These are phyloP conservation scores for Neodiprion virginianus DNA, from an alignment of 1,140 invertebrate genomes.

Conservation along the genomic window DNA sequence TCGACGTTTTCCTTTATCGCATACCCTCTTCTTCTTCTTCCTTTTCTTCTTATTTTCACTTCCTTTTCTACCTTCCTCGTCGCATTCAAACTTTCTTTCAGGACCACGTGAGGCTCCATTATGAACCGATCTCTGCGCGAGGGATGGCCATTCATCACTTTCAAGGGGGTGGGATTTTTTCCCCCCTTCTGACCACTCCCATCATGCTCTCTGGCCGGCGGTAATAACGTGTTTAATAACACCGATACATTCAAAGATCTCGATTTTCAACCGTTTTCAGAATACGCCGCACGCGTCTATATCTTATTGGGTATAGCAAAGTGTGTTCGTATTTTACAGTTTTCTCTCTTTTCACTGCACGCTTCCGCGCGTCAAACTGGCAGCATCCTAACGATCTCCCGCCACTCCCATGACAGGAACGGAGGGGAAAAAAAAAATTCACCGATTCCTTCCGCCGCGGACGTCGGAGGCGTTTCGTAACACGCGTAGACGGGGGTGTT, in stretches of 20 bases:
- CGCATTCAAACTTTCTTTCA: background rate
- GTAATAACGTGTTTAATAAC: background rate
- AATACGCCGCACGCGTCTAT: background rate
- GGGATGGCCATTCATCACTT: background rate
- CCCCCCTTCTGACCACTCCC: background rate
- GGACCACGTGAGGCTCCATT: background rate
- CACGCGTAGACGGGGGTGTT: background rate
- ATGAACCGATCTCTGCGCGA: background rate
- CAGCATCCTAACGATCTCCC: conserved; percentile 1
- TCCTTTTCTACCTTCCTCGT: background rate
- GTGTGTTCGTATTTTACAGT: background rate
- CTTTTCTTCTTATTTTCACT: background rate
- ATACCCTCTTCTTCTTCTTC: background rate
- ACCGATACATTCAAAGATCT: background rate
- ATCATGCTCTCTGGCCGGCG: background rate
- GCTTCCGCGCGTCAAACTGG: background rate
- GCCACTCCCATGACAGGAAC: background rate
- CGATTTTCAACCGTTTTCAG: background rate
- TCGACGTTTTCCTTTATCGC: background rate
- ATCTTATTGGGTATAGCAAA: no score
- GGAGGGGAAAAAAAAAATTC: background rate
- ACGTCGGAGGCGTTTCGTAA: background rate
- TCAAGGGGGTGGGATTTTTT: background rate
- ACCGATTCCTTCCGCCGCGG: background rate
- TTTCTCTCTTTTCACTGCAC: background rate